These are phyloP conservation scores for Lycocerus yunnanus DNA, from an alignment of 2,888 invertebrate genomes.

Conservation along the genomic window DNA sequence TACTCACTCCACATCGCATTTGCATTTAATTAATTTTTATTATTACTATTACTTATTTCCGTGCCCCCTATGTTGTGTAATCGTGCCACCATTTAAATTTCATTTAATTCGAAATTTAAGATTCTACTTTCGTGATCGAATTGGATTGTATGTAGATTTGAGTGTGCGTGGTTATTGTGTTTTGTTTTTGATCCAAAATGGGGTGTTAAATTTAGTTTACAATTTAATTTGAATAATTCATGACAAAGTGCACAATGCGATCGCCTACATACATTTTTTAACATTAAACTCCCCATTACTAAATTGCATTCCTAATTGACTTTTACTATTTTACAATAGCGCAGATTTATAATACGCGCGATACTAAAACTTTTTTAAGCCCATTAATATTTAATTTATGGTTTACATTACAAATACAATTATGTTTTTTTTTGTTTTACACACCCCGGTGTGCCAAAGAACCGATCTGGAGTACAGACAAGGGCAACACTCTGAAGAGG, in stretches of 20 bases:
- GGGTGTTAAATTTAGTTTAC: constrained; percentile 8
- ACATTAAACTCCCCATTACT: constrained; percentile 1
- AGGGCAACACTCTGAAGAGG: no score
- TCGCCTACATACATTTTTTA: constrained; percentile 13
- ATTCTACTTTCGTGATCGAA: neutral
- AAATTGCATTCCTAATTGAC: constrained; percentile 21
- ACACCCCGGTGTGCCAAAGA: neutral
- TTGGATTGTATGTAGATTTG: neutral
- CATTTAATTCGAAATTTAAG: neutral
- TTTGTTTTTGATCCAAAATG: neutral
- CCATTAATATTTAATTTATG: neutral
- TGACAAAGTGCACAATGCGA: constrained; percentile 16
- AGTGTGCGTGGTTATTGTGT: neutral
- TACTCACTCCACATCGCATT: neutral
- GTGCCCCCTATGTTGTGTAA: neutral
- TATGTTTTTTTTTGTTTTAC: neutral
- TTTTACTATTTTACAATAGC: constrained; percentile 13
- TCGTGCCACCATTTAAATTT: neutral
- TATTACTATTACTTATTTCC: neutral
- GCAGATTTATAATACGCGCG: neutral
- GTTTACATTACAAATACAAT: neutral
- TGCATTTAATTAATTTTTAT: neutral
- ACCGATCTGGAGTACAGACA: no score
- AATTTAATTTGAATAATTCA: constrained; percentile 20
- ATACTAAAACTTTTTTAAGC: neutral